A percentile compares a stretch with the other conserved stretches of the same genome.
Evolutionary conservation across 1,140 invertebrate genomes (phyloP).

Genomic region (Cotesia chilonis): DNA sequence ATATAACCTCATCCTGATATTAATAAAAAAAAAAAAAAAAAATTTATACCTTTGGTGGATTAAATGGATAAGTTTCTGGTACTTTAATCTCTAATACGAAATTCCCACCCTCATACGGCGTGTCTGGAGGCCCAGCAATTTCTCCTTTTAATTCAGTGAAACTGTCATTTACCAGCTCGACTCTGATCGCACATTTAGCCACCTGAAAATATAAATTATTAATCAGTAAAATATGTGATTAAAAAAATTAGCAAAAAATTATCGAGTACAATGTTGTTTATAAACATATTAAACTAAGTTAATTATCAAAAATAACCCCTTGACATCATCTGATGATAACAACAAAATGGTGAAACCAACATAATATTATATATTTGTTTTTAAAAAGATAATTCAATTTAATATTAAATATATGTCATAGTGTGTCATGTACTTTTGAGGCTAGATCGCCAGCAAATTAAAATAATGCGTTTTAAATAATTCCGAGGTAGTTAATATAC

Average conservation of each 20-base stretch:
- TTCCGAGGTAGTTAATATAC: too few relatives aligned
- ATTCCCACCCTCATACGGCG: slow-evolving; percentile 94
- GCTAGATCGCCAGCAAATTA: slow-evolving; percentile 16
- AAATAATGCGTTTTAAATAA: slow-evolving; percentile 11
- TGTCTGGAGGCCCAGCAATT: slow-evolving; percentile 93
- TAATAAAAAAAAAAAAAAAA: slow-evolving; percentile 16
- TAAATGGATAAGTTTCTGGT: slow-evolving; percentile 99
- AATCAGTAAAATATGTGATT: slow-evolving; percentile 19
- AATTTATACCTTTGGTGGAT: slow-evolving; percentile 90
- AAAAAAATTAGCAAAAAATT: too few relatives aligned
- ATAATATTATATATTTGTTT: slow-evolving; percentile 3
- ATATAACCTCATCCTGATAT: too few relatives aligned
- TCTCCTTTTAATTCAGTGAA: slow-evolving; percentile 91
- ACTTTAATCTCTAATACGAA: slow-evolving; percentile 97
- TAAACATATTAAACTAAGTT: slow-evolving; percentile 20
- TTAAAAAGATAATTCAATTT: slow-evolving; percentile 36
- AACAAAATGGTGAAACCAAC: slow-evolving; percentile 36
- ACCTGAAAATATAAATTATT: slow-evolving; percentile 70
- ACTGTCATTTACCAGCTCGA: slow-evolving; percentile 90
- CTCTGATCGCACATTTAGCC: slow-evolving; percentile 89
- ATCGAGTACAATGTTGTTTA: too few relatives aligned
- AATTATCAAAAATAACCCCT: slow-evolving; percentile 39
- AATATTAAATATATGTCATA: slow-evolving; percentile 30
- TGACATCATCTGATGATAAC: slow-evolving; percentile 45
- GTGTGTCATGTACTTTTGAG: slow-evolving; percentile 26